Base-by-base conservation (phyloP, 2,888 invertebrate genomes). In the Macrophya alboannulata region DNA sequence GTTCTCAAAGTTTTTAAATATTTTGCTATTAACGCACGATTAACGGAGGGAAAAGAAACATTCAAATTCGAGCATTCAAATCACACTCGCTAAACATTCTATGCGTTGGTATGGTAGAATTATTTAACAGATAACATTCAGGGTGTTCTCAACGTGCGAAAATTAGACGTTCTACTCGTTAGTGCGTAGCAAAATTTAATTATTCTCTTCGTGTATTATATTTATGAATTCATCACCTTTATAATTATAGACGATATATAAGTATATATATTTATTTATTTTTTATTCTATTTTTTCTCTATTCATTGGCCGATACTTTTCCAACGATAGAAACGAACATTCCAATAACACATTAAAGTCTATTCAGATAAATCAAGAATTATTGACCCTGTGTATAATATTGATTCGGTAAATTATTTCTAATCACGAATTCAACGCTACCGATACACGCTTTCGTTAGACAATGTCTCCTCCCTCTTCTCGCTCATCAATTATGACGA, bases 31-130 rank as follows among this genome's bases (percentile, higher is more conserved):
- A 48, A 48, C 15, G 0, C 2, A 45, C n/a, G n/a, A n/a, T n/a
- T n/a, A n/a, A 43, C 43, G 31, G 31, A 3, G 17, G 4, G n/a
- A n/a, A 71, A 17, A 12, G 25, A 43, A 72, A 43, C 43, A n/a
- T 51, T 79, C 1, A 37, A 31, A 59, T 59, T 31, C 40, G 59
- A 59, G 79, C 59, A 59, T 59, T 59, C 59, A 79, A 79, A 79
- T 79, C 79, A 79, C 37, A 79, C 37, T 79, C n/a, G 79, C 55
- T 37, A 76, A 76, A 51, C 48, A 48, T 51, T 76, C 17, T 76
- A 43, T n/a, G 31, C 31, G 31, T 31, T 31, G 3, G 31, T 31
- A 31, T n/a, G n/a, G 71, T 31, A 72, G 9, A 43, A n/a, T 40
- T 17, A 40, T 37, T 40, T n/a, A 72, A 43, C 43, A n/a, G 31